Conservation (phyloP, 2,113 vertebrate genomes). For the Apaloderma vittatum region DNA sequence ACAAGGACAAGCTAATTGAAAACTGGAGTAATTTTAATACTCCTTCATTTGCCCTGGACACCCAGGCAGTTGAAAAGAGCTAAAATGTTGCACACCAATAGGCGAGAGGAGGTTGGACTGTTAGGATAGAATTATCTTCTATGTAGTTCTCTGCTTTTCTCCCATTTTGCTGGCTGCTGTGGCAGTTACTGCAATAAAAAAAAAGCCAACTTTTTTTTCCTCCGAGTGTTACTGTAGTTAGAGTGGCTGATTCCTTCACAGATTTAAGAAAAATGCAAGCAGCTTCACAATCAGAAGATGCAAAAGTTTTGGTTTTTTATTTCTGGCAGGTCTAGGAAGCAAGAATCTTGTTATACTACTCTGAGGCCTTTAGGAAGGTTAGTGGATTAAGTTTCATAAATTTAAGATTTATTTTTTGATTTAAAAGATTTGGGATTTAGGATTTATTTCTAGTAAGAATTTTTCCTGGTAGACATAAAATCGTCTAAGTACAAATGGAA, state of each 20-base stretch:
- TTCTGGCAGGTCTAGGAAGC: background rate
- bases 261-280: background rate
- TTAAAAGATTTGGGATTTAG: background rate
- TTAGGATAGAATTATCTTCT: background rate
- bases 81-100: background rate
- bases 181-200: background rate
- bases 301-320: background rate
- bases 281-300: background rate
- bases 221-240: background rate
- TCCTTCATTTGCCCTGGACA: background rate
- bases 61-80: background rate
- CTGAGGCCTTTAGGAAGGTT: background rate
- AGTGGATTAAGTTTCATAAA: background rate
- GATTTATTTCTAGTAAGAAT: background rate
- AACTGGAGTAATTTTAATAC: background rate
- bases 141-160: background rate
- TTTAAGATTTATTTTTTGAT: background rate
- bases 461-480: background rate
- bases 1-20: background rate
- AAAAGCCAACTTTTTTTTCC: background rate
- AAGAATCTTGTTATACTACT: background rate
- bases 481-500: background rate
- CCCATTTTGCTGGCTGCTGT: background rate
- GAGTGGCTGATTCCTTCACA: background rate
- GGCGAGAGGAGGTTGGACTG: background rate